These are phyloP conservation scores for Schrankia costaestrigalis DNA, from an alignment of 2,888 invertebrate species.

Conservation along the genomic window DNA sequence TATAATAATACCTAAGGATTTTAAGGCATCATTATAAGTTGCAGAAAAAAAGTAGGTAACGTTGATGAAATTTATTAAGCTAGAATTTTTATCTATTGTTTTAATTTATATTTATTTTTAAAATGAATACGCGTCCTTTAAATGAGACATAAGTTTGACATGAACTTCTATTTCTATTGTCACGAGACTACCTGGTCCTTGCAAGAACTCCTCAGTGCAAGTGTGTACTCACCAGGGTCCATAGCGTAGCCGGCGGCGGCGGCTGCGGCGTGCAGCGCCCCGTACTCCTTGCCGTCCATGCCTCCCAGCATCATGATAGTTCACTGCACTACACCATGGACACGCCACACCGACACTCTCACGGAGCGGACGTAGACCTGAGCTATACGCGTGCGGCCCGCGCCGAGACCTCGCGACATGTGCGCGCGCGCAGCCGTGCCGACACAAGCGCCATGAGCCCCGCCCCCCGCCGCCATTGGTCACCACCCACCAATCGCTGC, in stretches of 20 bases:
- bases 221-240: slow-evolving; percentile 67
- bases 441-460: slow-evolving; percentile 36
- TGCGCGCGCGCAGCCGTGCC: slow-evolving; percentile 39
- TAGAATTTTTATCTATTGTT: too few relatives aligned
- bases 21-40: too few relatives aligned
- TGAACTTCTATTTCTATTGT: too few relatives aligned
- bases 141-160: too few relatives aligned
- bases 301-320: slow-evolving; percentile 68
- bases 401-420: slow-evolving; percentile 42
- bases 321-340: slow-evolving; percentile 40
- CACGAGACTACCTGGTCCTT: too few relatives aligned
- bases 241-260: slow-evolving; percentile 70
- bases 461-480: slow-evolving; percentile 61
- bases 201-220: too few relatives aligned
- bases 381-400: slow-evolving; percentile 39
- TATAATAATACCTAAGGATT: too few relatives aligned
- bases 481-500: slow-evolving; percentile 71
- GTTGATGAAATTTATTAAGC: too few relatives aligned
- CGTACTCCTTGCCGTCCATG: slow-evolving; percentile 78
- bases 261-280: slow-evolving; percentile 73
- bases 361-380: background rate
- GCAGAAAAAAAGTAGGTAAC: too few relatives aligned
- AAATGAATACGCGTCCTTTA: too few relatives aligned
- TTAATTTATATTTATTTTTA: too few relatives aligned
- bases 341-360: slow-evolving; percentile 12